Evolutionary conservation across 2,888 invertebrate species (phyloP), one percentile per base, ranked within the genome.

Genomic region (Drosophila tripunctata): DNA sequence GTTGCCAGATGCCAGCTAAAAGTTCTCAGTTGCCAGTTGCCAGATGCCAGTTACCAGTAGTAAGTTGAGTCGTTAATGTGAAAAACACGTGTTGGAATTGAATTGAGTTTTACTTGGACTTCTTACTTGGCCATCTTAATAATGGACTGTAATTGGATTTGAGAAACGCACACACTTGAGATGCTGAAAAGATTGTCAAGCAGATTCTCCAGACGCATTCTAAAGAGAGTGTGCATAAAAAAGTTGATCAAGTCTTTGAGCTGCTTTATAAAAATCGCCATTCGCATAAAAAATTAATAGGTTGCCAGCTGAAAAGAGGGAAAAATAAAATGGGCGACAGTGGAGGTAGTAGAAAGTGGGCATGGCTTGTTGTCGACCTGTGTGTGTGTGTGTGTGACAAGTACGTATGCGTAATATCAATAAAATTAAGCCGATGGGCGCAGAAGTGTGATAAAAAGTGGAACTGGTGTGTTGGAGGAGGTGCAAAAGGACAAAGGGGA

Each of bases 381-480:
- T 5, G 24, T 21, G n/a, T n/a, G n/a, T n/a, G n/a, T n/a, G 45
- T 43, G 63, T 44, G 74, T 57, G 79, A 62, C 69, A 79, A 86
- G 84, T 87, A 79, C 83, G 84, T 87, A 70, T 60, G 85, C 78
- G 87, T 74, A 87, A 80, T 80, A 87, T 80, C 85, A 80, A 80
- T 80, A 84, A 80, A 87, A 80, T 87, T 74, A 87, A 80, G 87
- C 80, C 67, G 67, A 57, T 47, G 71, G 24, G 21, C 15, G 10
- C 10, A 27, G 27, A 27, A 27, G 41, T 8, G 19, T 3, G 2
- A 5, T 10, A n/a, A 17, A 10, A 4, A 36, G 10, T 21, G 14
- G 2, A 14, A 35, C 5, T 35, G 21, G n/a, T 6, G 43, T 10
- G 27, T 7, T 7, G 19, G 15, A 8, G 3, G 44, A 1, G 12